Base-by-base conservation (phyloP, 2,113 vertebrate species). In the Lampris megalopsis region DNA sequence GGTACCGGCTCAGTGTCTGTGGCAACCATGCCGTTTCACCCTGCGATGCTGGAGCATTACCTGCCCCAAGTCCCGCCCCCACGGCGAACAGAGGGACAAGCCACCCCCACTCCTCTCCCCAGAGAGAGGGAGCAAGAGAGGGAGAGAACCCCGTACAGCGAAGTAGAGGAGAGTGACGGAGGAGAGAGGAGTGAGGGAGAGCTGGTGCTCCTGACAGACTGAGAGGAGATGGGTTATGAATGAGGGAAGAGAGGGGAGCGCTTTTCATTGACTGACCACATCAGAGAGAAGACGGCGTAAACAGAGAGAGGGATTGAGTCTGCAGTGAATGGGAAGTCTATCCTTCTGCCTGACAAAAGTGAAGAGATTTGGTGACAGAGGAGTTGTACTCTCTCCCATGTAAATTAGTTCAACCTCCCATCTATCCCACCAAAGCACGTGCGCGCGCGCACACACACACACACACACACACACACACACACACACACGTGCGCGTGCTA, bases 181-280 rank as follows among this genome's bases (percentile, higher is more conserved):
- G 97, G 95, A 9, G 97, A 97, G 13, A 96, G 96, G 90, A 99
- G 97, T 0, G 97, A 99, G 0, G 96, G 96, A 0, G 98, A 99
- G 88, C 85, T 98, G 83, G 97, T 98, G 89, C 97, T 99, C 60
- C 95, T 98, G 71, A 98, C 97, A 0, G 96, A 98, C 94, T 98
- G 93, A 96, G 61, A 8, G 36, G 13, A 6, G 9, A 11, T 42
- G 42, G 53, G 61, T 2, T 6, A 41, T 38, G 63, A 24, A 35
- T 36, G n/a, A 47, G 9, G 43, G 47, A 56, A n/a, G 59, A n/a
- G 7, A 60, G 48, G 49, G 50, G 11, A n/a, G 49, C 53, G 47
- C 40, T 71, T 24, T 70, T 70, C 59, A 38, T 65, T 65, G 38
- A 61, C 45, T 71, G 72, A 49, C 52, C 6, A 24, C 24, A 24